phyloP scores from a whole-genome alignment of 2,797 vertebrate genomes.

The Hybognathus amarus region DNA sequence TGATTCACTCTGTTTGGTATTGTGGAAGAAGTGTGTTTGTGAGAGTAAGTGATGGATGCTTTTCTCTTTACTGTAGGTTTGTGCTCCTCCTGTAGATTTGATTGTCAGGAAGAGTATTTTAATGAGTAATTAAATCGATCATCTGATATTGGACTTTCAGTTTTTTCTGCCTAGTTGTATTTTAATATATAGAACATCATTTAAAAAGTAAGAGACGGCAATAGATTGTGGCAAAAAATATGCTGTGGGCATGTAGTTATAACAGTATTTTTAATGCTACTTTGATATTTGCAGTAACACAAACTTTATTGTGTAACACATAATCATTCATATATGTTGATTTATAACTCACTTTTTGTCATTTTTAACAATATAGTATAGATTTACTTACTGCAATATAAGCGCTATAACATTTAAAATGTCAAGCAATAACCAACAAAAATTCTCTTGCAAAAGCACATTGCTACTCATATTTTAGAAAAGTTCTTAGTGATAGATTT shows the following conservation, averaged over 20 bases:
- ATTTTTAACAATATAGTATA: background rate
- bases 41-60: background rate
- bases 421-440: background rate
- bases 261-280: background rate
- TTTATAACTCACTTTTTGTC: background rate
- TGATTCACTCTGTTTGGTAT: background rate
- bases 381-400: background rate
- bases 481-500: background rate
- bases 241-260: background rate
- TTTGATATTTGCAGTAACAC: background rate
- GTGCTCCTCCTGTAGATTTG: background rate
- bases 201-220: background rate
- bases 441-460: background rate
- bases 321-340: background rate
- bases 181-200: background rate
- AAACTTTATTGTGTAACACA: background rate
- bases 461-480: background rate
- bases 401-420: background rate
- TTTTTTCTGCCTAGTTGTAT: background rate
- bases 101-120: background rate
- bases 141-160: background rate
- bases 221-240: background rate
- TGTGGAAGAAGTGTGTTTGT: conserved; percentile 5
- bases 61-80: background rate
- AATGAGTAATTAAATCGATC: background rate